These are phyloP conservation scores for Dermochelys coriacea DNA, from an alignment of 2,797 vertebrate genomes.

Conservation along the genomic window DNA sequence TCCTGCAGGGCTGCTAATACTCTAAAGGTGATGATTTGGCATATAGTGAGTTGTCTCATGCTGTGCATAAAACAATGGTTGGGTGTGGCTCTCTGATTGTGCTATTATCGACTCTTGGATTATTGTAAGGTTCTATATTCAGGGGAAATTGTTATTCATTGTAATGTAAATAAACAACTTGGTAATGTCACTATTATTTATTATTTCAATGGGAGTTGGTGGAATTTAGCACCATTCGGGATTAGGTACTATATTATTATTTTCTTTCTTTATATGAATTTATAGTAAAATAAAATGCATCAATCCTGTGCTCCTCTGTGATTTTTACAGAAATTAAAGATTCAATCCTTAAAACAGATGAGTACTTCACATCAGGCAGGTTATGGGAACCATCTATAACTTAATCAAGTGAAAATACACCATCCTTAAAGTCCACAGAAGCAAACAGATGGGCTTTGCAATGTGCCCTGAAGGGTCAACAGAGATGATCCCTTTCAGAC, in stretches of 20 bases:
- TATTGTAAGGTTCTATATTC: background rate
- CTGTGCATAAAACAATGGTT: background rate
- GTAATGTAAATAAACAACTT: background rate
- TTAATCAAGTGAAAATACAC: background rate
- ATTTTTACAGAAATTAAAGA: background rate
- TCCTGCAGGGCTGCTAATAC: background rate
- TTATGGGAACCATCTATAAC: background rate
- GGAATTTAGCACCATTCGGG: background rate
- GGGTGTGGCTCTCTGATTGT: background rate
- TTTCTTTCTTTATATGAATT: background rate
- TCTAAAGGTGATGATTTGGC: background rate
- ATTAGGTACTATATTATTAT: background rate
- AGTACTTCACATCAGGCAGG: background rate
- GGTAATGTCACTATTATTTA: background rate
- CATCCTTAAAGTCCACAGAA: accelerated
- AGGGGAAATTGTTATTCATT: background rate
- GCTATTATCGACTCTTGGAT: background rate
- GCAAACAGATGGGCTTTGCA: background rate
- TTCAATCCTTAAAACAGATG: background rate
- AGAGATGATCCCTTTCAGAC: background rate
- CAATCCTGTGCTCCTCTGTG: background rate
- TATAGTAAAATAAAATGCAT: background rate
- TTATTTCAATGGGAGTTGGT: background rate
- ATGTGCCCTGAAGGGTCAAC: background rate
- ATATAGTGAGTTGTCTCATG: background rate